Evolutionary conservation across 1,140 invertebrate genomes (phyloP).

Genomic region (Drosophila lacertosa): DNA sequence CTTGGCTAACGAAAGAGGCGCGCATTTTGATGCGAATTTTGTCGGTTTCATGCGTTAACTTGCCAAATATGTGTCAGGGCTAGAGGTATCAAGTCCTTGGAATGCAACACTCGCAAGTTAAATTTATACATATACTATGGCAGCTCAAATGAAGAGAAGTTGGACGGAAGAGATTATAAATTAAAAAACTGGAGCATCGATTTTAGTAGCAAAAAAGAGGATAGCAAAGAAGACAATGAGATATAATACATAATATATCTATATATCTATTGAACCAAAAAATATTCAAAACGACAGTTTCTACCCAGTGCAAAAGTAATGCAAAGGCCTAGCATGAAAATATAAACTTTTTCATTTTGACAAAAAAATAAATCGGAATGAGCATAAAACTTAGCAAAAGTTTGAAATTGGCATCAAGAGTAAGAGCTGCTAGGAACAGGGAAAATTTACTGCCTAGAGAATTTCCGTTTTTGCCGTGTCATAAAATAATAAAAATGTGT

Average conservation of each 20-base stretch:
- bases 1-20: constrained; percentile 36
- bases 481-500: constrained; percentile 78
- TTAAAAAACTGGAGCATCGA: constrained; percentile 27
- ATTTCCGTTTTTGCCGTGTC: constrained; percentile 48
- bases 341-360: constrained; percentile 62
- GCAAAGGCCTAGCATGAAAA: constrained; percentile 2
- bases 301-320: too few relatives aligned
- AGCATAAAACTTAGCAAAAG: constrained; percentile 13
- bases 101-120: constrained; percentile 41
- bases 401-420: constrained; percentile 16
- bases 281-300: background rate
- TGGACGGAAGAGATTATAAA: constrained; percentile 12
- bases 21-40: constrained; percentile 63
- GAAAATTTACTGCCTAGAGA: constrained; percentile 14
- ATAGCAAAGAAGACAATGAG: too few relatives aligned
- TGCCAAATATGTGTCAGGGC: constrained; percentile 64
- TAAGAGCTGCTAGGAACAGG: background rate
- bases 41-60: constrained; percentile 32
- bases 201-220: constrained; percentile 36
- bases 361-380: constrained; percentile 16
- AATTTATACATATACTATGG: constrained; percentile 45
- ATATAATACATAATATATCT: too few relatives aligned
- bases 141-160: constrained; percentile 38
- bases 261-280: background rate
- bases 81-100: constrained; percentile 40